Conservation (phyloP, 2,113 vertebrate genomes). For the Nasalis larvatus region DNA sequence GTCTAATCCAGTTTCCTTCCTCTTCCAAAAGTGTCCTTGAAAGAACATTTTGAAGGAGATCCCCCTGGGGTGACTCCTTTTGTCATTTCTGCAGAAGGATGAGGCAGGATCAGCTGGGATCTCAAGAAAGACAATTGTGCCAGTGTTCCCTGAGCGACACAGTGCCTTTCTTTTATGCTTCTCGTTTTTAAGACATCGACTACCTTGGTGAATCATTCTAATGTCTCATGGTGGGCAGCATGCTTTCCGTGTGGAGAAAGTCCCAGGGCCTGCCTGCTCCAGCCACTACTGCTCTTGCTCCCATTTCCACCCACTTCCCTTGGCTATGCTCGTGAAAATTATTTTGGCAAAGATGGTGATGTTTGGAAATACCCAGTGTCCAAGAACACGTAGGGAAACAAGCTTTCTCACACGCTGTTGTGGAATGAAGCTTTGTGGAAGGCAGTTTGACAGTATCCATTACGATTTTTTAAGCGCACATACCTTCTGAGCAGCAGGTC, state of each 20-base stretch:
- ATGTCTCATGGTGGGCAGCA: background rate
- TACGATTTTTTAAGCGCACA: background rate
- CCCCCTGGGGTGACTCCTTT: background rate
- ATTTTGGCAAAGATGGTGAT: background rate
- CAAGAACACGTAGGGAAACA: background rate
- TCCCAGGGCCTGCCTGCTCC: too few species aligned
- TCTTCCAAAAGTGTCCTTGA: background rate
- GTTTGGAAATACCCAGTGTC: background rate
- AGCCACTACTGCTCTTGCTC: background rate
- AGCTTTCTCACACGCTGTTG: background rate
- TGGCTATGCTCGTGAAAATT: background rate
- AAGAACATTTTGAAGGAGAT: background rate
- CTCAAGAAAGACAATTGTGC: background rate
- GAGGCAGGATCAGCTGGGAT: background rate
- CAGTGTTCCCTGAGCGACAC: background rate
- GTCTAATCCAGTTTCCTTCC: background rate
- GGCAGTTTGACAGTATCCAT: background rate
- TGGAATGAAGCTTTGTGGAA: background rate
- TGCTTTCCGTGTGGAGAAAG: background rate
- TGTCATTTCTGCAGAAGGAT: background rate
- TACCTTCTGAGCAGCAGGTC: background rate
- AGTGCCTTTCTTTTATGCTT: background rate
- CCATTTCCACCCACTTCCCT: background rate
- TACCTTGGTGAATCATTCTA: background rate
- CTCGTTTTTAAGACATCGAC: background rate